Evolutionary conservation across 2,888 invertebrate species (phyloP), one percentile per base, ranked within the genome.

Genomic region (Bombylius major): DNA sequence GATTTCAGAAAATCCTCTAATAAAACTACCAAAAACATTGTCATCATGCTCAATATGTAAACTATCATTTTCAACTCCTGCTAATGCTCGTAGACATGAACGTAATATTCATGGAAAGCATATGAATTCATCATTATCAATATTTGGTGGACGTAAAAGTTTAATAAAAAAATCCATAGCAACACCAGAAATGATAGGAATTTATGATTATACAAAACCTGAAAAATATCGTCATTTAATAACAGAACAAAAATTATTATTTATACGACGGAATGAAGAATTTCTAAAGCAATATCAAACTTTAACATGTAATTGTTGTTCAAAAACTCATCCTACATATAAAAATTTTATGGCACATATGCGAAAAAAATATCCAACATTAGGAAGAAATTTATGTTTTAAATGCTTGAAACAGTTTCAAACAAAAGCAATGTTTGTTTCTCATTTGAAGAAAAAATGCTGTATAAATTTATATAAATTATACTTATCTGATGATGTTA

Each of bases 271-370:
- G 48, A 70, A 73, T 60, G 66, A 67, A 11, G 72, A 73, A 51
- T 75, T 75, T 56, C 65, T 75, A 4, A 69, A 70, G 48, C 75
- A 75, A 56, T 74, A 72, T 58, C 75, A 75, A 60, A 70, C 66
- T 50, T 72, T 74, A 71, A 73, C 70, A 6, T 75, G 75, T 56
- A 72, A 69, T 31, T 75, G 75, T 55, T 75, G 75, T 58, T 66
- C 67, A 56, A 71, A 71, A 58, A 68, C 64, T 54, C 73, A 71
- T 58, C 65, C 67, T 39, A 72, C 72, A 5, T 75, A 75, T 54
- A 75, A 75, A 60, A 70, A 71, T 53, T 75, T 75, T 54, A 75
- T 75, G 75, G 73, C 73, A 7, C 75, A 75, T 58, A 74, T 75
- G 65, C 68, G 75, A 33, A 73, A 75, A 57, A 73, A 72, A 62